Conservation (phyloP, 30 jellyfish, hydroid and myxozoan genomes). For the Aurelia coerulea region DNA sequence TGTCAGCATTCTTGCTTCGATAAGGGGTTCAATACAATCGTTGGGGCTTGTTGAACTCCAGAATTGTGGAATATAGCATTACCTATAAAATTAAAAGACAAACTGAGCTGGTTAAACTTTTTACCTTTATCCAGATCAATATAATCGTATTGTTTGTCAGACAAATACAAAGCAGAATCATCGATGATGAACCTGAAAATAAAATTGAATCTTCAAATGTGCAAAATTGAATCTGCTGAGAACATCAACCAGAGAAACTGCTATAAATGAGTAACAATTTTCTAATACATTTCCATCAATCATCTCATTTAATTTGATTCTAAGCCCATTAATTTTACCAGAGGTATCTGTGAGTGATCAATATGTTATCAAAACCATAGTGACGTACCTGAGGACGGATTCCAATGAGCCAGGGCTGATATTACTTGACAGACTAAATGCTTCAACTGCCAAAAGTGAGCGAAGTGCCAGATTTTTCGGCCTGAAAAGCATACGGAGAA, state of each 20-base stretch:
- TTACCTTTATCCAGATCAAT: constrained; percentile 58
- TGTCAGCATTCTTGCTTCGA: too few relatives aligned
- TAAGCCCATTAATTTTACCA: too few relatives aligned
- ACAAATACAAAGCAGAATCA: constrained; percentile 86
- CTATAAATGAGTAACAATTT: neutral
- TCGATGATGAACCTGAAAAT: constrained; percentile 80
- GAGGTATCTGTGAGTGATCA: too few relatives aligned
- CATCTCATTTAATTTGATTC: too few relatives aligned
- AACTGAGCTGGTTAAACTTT: too few relatives aligned
- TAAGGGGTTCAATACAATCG: too few relatives aligned
- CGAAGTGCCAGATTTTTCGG: constrained; percentile 79
- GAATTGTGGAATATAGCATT: too few relatives aligned
- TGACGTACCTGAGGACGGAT: constrained; percentile 87
- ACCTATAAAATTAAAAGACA: neutral
- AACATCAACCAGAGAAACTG: neutral
- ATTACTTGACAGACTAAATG: constrained; percentile 92
- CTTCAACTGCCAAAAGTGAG: constrained; percentile 72
- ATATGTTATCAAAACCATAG: neutral
- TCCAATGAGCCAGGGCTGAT: constrained; percentile 86
- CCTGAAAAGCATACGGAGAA: constrained; percentile 41
- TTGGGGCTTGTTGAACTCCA: too few relatives aligned
- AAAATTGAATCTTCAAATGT: too few relatives aligned
- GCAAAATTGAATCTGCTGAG: too few relatives aligned
- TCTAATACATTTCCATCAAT: too few relatives aligned
- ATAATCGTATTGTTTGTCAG: constrained; percentile 56